A percentile compares a stretch with the other conserved stretches of the same genome.
These are phyloP conservation scores for Celastrina argiolus DNA, from an alignment of 2,888 invertebrate species.

Conservation along the genomic window DNA sequence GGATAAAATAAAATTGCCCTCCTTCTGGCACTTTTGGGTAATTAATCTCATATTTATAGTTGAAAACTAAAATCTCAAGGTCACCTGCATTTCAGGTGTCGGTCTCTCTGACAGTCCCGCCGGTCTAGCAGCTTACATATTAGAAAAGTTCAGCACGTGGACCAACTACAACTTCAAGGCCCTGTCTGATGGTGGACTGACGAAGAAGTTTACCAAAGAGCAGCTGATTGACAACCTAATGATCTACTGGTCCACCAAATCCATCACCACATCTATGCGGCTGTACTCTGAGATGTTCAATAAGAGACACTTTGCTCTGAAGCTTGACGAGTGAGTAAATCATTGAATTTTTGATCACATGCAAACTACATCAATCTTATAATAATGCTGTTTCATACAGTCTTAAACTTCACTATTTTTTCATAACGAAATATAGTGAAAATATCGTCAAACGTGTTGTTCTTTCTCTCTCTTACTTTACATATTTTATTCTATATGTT, in stretches of 20 bases:
- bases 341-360: background rate
- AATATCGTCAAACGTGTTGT: no score
- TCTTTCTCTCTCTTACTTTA: no score
- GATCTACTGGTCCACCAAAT: constrained; percentile 86
- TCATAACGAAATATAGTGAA: no score
- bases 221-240: constrained; percentile 67
- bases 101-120: constrained; percentile 82
- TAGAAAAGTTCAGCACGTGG: constrained; percentile 91
- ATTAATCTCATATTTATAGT: no score
- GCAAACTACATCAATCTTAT: no score
- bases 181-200: constrained; percentile 82
- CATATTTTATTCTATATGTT: no score
- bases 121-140: constrained; percentile 87
- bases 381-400: no score
- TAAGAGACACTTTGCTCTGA: constrained; percentile 40
- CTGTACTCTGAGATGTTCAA: constrained; percentile 83
- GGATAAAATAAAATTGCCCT: no score
- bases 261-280: constrained; percentile 85
- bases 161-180: constrained; percentile 66
- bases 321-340: constrained; percentile 64
- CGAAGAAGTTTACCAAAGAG: constrained; percentile 80
- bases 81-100: constrained; percentile 27
- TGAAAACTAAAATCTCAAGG: no score
- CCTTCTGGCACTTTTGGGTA: background rate
- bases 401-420: no score